Evolutionary conservation across 2,888 invertebrate species (phyloP), one percentile per base, ranked within the genome.

Genomic region (Proisotoma minuta): DNA sequence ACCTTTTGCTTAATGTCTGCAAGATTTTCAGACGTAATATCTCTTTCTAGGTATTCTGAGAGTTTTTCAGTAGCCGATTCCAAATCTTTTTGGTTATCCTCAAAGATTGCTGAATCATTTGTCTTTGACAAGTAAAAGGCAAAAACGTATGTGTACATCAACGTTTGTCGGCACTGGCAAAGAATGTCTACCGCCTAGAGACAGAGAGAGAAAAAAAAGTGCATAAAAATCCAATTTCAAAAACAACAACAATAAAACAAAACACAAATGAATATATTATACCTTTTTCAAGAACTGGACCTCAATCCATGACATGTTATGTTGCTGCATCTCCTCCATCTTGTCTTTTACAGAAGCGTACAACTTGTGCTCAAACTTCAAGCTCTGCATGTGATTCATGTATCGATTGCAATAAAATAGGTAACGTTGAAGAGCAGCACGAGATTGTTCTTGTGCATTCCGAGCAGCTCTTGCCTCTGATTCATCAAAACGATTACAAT

Each of bases 301-400:
- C 85, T 99, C 98, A 76, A 98, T 98, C 98, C 98, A 99, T 73
- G 95, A 95, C 96, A 98, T 97, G 78, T 94, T 95, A 79, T 95
- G 94, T 77, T 95, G 94, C 78, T 99, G 98, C 97, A 99, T 97
- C 81, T 96, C 96, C 78, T 97, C 96, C 97, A 99, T 98, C 83
- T 98, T 98, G 78, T 89, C 89, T 79, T 95, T 93, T 63, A 97
- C 91, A 65, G 91, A 90, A 5, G 93, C 91, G 80, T 97, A 96
- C 62, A 98, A 83, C 84, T 97, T 97, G 80, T 89, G 88, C 82
- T 99, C 98, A 80, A 99, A 94, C 80, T 94, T 94, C 76, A 98
- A 84, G 71, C 95, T 95, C 80, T 96, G 95, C 92, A 95, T 94
- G 81, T 99, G 98, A 81, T 98, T 98, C 92, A 97, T 95, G 80